Base-by-base conservation (phyloP, 2,797 vertebrate species). In the Acomys russatus region DNA sequence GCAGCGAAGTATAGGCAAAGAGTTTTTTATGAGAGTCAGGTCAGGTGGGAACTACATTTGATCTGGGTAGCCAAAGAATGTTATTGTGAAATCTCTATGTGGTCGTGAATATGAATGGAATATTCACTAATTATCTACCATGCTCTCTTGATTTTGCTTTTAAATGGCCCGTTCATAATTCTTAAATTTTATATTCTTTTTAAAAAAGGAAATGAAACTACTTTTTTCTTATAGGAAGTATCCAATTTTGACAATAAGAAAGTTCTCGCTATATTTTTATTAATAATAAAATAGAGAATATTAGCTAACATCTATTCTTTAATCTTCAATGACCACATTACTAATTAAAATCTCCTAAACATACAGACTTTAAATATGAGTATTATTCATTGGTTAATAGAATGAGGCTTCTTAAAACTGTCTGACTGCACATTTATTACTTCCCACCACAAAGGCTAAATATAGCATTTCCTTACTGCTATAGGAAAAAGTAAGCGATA, bases 331-430 rank as follows among this genome's bases (percentile, higher is more conserved):
- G 30, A 70, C 28, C 25, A 88, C 73, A 96, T n/a, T 94, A 14
- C 70, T 94, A 80, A 92, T 96, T 94, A 96, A 95, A 97, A 96
- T 56, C 70, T 87, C 1, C 61, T 80, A 94, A 88, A 56, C 10
- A 95, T 83, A 35, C 18, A 84, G 97, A 95, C 44, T 11, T 96
- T 97, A 96, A 91, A 93, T 92, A 82, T 35, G 54, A 97, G 66
- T 85, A 97, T 98, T 96, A 98, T 97, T 97, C 92, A 96, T 94
- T 95, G 92, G 93, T 96, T 98, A 80, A 95, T 87, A 96, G 90
- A 95, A 95, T 97, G 98, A 98, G 97, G 84, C 92, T 92, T 95
- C 71, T 95, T 0, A 0, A 92, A 97, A 96, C 96, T 97, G 93
- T 98, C 95, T 97, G 84, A 97, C 97, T 91, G 96, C 63, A 88